A percentile compares a stretch with the other conserved stretches of the same genome.
Evolutionary conservation across 2,888 invertebrate genomes (phyloP).

Genomic region (Lycocerus yunnanus): DNA sequence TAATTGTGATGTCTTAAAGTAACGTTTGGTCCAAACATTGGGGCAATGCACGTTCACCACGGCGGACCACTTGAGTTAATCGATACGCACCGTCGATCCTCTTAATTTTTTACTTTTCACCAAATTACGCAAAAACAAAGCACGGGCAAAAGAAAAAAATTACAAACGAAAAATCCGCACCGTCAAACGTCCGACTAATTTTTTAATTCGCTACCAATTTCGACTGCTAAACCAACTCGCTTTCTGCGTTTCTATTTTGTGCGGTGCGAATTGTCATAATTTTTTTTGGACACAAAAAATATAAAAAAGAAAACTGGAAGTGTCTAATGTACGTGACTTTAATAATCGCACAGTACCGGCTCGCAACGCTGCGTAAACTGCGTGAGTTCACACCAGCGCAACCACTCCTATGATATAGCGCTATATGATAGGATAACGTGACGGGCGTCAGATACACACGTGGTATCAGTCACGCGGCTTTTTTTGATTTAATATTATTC

Average conservation of each 20-base stretch:
- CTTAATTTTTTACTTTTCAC: constrained; percentile 19
- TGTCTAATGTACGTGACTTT: constrained; percentile 12
- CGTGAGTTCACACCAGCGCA: constrained; percentile 9
- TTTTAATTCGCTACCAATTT: neutral
- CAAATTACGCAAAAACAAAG: constrained; percentile 7
- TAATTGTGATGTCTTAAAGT: constrained; percentile 40
- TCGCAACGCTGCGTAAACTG: constrained; percentile 18
- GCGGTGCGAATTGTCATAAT: neutral
- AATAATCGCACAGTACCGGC: neutral
- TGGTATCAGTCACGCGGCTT: constrained; percentile 40
- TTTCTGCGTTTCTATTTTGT: neutral
- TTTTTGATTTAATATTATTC: constrained; percentile 4
- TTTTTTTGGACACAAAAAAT: neutral
- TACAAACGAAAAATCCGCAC: neutral
- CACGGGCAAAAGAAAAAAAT: neutral
- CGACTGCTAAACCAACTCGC: neutral
- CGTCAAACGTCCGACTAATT: neutral
- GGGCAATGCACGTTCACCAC: constrained; percentile 22
- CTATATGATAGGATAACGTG: constrained; percentile 28
- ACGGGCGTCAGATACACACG: constrained; percentile 33
- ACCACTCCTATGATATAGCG: constrained; percentile 45
- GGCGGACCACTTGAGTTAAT: constrained; percentile 21
- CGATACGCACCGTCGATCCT: constrained; percentile 29
- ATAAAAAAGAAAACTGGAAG: constrained; percentile 7
- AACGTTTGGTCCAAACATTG: constrained; percentile 39